Evolutionary conservation across 2,113 vertebrate genomes (phyloP), one percentile per base, ranked within the genome.

Genomic region (Desmodus rotundus): DNA sequence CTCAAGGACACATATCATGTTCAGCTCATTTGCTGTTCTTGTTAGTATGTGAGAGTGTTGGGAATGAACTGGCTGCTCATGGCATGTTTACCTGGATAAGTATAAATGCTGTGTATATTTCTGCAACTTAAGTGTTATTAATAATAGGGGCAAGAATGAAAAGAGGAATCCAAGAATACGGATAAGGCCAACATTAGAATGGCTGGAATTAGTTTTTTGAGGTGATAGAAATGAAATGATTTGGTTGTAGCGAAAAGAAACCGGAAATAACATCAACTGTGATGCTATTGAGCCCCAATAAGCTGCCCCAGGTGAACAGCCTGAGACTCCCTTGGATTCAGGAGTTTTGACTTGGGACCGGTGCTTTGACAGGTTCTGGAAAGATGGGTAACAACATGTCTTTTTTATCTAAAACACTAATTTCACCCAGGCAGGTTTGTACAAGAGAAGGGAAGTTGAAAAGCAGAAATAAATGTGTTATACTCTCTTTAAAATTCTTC

Each of bases 321-420:
- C n/a, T 76, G 88, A 82, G 81, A 16, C 88, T 91, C 31, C 63
- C 74, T 19, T 45, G n/a, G 1, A 41, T 76, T 76, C 74, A 33
- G 43, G 54, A 95, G 17, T 82, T 78, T 47, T 87, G 68, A 96
- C 50, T 89, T 43, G 45, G 52, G 77, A 90, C 61, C 0, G 4
- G 36, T 84, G 73, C 89, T 97, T 97, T 94, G 80, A 93, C 92
- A 31, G 61, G 45, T 45, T 77, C 85, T 82, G 36, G 70, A 96
- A 97, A 93, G 92, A 95, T 94, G 90, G 93, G 87, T 54, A 70
- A 43, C 52, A 89, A 45, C 97, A 58, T 45, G 5, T 63, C 76
- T 86, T 85, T 85, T 26, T 91, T 84, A 63, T 76, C 74, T 87
- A 93, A 87, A 81, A 84, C 31, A 9, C 77, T 91, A 43, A 92